These are phyloP conservation scores for Ciconia stormi DNA, from an alignment of 2,113 vertebrate species.

Conservation along the genomic window DNA sequence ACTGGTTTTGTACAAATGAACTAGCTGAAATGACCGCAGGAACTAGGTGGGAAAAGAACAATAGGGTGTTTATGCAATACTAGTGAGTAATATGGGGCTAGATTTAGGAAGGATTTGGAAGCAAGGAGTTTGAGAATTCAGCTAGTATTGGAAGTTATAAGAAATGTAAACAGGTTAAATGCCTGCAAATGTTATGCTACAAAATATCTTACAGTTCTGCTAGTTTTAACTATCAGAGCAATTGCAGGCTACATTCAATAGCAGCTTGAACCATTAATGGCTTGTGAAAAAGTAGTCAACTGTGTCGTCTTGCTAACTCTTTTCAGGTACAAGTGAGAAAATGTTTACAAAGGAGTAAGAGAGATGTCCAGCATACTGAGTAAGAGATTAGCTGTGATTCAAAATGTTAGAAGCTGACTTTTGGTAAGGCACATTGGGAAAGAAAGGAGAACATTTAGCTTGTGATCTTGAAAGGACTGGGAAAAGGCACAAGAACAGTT, in stretches of 20 bases:
- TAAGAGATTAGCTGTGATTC: background rate
- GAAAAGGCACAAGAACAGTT: background rate
- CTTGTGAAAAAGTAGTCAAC: background rate
- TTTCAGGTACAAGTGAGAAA: background rate
- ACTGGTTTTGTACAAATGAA: background rate
- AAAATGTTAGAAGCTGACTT: background rate
- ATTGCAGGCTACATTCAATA: background rate
- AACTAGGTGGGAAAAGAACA: background rate
- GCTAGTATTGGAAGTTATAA: background rate
- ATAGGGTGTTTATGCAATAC: background rate
- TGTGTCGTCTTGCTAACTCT: background rate
- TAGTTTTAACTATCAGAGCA: background rate
- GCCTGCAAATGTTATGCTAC: background rate
- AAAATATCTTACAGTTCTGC: background rate
- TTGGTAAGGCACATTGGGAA: background rate
- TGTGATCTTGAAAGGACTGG: background rate
- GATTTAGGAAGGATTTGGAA: background rate
- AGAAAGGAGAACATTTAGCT: background rate
- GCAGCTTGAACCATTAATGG: background rate
- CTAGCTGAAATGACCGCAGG: background rate
- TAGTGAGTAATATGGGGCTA: background rate
- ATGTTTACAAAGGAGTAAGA: background rate
- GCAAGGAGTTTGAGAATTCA: background rate
- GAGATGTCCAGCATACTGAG: background rate
- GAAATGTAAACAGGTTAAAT: background rate